A percentile compares a stretch with the other conserved stretches of the same genome.
These are phyloP conservation scores for Thymelicus lineola DNA, from an alignment of 2,888 invertebrate genomes.

Conservation along the genomic window DNA sequence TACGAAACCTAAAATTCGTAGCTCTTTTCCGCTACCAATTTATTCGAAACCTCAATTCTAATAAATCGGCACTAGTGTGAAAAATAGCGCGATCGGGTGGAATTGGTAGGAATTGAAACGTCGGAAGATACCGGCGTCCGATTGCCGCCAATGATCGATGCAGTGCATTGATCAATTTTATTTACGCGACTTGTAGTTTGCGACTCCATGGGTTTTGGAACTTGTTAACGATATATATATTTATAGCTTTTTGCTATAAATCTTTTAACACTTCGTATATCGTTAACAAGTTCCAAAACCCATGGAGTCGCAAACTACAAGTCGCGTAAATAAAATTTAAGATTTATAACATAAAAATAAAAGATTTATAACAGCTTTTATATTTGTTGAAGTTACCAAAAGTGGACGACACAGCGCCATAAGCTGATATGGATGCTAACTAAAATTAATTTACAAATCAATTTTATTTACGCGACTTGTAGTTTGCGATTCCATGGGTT, in stretches of 20 bases:
- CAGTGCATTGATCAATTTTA: conserved; percentile 30
- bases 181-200: conserved; percentile 17
- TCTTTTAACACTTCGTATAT: too few relatives aligned
- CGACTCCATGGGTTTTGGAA: not conserved
- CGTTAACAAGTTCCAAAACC: not conserved
- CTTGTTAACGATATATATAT: not conserved
- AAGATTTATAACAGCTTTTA: too few relatives aligned
- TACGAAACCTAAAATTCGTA: conserved; percentile 11
- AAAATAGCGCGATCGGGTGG: conserved; percentile 24
- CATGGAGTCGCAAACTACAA: conserved; percentile 2
- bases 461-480: conserved; percentile 26
- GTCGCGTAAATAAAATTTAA: conserved; percentile 31
- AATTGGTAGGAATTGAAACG: conserved; percentile 37
- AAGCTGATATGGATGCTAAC: too few relatives aligned
- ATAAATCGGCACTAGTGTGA: conserved; percentile 33
- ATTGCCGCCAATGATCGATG: conserved; percentile 30
- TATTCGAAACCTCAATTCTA: conserved; percentile 28
- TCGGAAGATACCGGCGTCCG: conserved; percentile 28
- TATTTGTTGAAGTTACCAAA: too few relatives aligned
- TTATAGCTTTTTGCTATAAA: too few relatives aligned
- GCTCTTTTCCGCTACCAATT: conserved; percentile 15
- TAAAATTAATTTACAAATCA: too few relatives aligned
- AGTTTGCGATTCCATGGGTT: not conserved
- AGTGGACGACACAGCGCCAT: too few relatives aligned
- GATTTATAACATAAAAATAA: too few relatives aligned